A percentile compares a stretch with the other conserved stretches of the same genome.
phyloP scores from a whole-genome alignment of 2,888 invertebrate species.

The Platycnemis pennipes region DNA sequence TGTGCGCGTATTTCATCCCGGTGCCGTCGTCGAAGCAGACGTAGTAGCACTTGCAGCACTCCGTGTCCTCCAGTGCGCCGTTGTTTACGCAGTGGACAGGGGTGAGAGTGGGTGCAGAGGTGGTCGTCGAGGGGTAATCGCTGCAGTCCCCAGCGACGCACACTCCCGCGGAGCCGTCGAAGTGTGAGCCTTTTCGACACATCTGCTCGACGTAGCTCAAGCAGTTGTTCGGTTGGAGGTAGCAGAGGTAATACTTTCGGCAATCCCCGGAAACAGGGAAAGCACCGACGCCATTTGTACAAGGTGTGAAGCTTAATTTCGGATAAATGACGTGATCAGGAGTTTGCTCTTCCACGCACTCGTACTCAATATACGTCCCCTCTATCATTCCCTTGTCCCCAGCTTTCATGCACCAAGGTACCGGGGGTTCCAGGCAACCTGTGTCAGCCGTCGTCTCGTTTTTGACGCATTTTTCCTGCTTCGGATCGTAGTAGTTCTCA shows the following conservation, averaged over 20 bases:
- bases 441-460: background rate
- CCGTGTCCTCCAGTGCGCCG: background rate
- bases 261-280: background rate
- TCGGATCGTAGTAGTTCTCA: background rate
- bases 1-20: background rate
- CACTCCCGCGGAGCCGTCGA: background rate
- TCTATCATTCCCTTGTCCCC: background rate
- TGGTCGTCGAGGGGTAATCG: background rate
- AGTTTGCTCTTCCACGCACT: background rate
- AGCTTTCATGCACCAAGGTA: background rate
- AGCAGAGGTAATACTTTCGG: slow-evolving; percentile 38
- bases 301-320: background rate
- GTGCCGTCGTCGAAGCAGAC: background rate
- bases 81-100: background rate
- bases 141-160: background rate
- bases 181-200: background rate
- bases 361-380: background rate
- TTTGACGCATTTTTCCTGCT: background rate
- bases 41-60: background rate
- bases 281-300: background rate
- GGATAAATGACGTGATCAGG: background rate
- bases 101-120: background rate
- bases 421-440: background rate
- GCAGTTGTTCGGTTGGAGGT: background rate
- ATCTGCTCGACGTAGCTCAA: background rate